Conservation (phyloP, 1,140 invertebrate species). For the Zaprionus africanus region DNA sequence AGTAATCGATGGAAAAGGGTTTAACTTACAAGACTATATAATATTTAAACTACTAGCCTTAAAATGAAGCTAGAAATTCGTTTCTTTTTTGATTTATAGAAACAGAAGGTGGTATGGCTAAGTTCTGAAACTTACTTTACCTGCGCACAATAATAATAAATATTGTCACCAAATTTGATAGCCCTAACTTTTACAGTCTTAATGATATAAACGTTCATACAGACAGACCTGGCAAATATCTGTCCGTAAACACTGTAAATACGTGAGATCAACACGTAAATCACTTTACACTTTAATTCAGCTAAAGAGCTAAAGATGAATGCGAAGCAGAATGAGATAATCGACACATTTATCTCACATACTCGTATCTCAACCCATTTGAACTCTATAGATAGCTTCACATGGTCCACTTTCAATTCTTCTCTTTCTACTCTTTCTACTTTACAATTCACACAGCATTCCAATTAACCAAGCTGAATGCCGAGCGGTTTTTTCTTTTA, state of each 20-base stretch:
- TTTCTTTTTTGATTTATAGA: too few relatives aligned
- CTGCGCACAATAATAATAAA: too few relatives aligned
- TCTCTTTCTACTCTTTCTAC: background rate
- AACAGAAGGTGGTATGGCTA: too few relatives aligned
- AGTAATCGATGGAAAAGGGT: slow-evolving; percentile 1
- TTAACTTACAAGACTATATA: background rate
- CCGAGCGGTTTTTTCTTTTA: background rate
- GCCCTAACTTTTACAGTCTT: too few relatives aligned
- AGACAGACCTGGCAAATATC: too few relatives aligned
- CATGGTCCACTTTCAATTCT: background rate
- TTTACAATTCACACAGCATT: slow-evolving; percentile 7
- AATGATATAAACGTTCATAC: too few relatives aligned
- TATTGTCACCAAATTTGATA: too few relatives aligned
- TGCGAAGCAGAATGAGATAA: background rate
- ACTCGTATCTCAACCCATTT: background rate
- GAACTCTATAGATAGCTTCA: background rate
- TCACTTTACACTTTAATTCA: background rate
- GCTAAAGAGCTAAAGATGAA: background rate
- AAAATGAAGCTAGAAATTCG: too few relatives aligned
- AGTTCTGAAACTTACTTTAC: too few relatives aligned
- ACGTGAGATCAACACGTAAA: background rate
- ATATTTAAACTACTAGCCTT: background rate
- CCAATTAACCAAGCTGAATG: background rate
- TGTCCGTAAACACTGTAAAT: too few relatives aligned
- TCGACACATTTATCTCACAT: background rate